phyloP scores from a whole-genome alignment of 2,113 vertebrate species.

The Corythoichthys haematopterus region DNA sequence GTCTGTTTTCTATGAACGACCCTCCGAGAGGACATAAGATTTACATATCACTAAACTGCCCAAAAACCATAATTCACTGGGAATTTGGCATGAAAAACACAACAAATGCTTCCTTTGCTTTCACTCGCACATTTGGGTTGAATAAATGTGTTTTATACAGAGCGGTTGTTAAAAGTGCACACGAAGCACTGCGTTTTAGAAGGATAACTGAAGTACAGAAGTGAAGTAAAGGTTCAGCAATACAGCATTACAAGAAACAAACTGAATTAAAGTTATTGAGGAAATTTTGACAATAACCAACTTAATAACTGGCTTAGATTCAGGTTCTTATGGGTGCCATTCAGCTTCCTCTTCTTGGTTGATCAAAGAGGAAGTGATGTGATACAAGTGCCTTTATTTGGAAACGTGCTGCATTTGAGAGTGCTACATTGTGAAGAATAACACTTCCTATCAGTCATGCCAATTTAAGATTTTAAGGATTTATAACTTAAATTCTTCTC shows the following conservation, averaged over 20 bases:
- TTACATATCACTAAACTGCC: neutral
- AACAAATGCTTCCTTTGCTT: neutral
- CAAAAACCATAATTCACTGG: neutral
- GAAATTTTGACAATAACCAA: neutral
- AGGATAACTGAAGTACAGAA: neutral
- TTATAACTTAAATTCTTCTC: too few species aligned
- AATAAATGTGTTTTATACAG: neutral
- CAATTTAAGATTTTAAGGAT: too few species aligned
- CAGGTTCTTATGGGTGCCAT: neutral
- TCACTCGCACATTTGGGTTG: neutral
- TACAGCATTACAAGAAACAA: neutral
- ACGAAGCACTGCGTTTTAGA: neutral
- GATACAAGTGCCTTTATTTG: neutral
- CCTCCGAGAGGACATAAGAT: neutral
- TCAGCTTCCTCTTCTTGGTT: neutral
- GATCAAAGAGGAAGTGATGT: neutral
- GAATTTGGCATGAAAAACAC: neutral
- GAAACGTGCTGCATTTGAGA: neutral
- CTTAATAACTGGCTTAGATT: too few species aligned
- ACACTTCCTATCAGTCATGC: too few species aligned
- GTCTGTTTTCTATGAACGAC: constrained; percentile 17
- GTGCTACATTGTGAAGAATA: neutral
- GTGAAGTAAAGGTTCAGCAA: neutral
- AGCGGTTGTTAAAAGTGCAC: neutral
- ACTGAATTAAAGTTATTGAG: neutral